Base-by-base conservation (phyloP, 2,113 vertebrate genomes). In the Carassius gibelio region DNA sequence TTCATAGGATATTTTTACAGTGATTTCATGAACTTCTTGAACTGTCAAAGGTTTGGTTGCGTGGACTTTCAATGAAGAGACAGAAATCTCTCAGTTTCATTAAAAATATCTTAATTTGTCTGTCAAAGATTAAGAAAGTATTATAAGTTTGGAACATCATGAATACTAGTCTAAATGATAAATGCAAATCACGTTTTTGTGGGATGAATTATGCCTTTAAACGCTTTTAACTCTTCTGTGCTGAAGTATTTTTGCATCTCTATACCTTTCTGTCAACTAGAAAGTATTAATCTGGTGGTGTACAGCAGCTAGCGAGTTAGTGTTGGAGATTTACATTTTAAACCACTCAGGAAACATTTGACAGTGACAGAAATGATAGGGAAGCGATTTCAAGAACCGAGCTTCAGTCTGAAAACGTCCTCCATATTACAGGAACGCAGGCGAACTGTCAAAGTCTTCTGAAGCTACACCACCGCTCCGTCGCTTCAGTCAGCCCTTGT, bases 401-500 rank as follows among this genome's bases (percentile, higher is more conserved):
- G 71, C 42, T 74, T 5, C 0, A 5, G 6, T 74, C 71, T 74
- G 71, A 74, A 48, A 45, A 45, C 71, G 23, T 8, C 42, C 21
- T 74, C 71, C 1, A 11, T n/a, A 26, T 75, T 45, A 48, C 38
- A n/a, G n/a, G n/a, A 45, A 48, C 0, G 42, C 42, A 50, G n/a
- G n/a, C 10, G 72, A 13, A 75, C 72, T 75, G 72, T 75, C 42
- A 75, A 75, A 48, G 38, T 14, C 72, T 75, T 75, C 72, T 26
- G 72, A 75, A 26, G 42, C n/a, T 26, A 23, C 42, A 75, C 21
- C n/a, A n/a, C 72, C 3, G n/a, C 72, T 75, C 42, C 4, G n/a
- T 50, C n/a, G 26, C 26, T 42, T 48, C 71, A 75, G 42, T 50
- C 42, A 48, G 71, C 1, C 5, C 42, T 75, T 23, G 42, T 75